Base-by-base conservation (phyloP, 2,888 invertebrate genomes). In the Drosophila basisetae region DNA sequence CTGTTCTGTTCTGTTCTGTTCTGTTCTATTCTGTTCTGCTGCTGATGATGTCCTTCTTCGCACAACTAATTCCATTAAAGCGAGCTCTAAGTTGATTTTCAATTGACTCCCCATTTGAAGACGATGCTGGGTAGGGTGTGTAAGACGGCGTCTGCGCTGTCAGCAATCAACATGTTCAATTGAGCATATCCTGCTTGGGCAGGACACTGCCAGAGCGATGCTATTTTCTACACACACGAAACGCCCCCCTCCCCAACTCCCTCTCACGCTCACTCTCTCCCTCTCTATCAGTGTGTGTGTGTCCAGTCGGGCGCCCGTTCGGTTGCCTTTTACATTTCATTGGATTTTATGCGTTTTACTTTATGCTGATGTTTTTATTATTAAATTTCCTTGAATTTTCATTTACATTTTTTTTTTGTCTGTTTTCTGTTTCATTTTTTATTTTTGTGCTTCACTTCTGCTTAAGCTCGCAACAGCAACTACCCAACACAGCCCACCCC, bases 341-440 rank as follows among this genome's bases (percentile, higher is more conserved):
- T 90, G 89, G 87, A 89, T 87, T 89, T 91, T 89, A 89, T 91
- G 87, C 83, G 84, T 83, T 84, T 89, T 84, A 82, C 91, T 90
- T 88, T 87, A 89, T 90, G 89, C 91, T 88, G 89, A 89, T 90
- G 89, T 87, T 89, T 88, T 90, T 89, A 89, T 87, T 90, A 89
- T 90, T 90, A 88, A 86, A 89, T 88, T 90, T 88, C 78, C 89
- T 82, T 82, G 82, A 90, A 81, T 89, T 88, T 88, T 89, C 91
- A 89, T 88, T 88, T 84, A 80, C 78, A 89, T 84, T 89, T 68
- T 75, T 64, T 89, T 68, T 75, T 64, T 72, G n/a, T 41, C 41
- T 41, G 41, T 18, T 43, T 43, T 30, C 22, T 31, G 31, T 31
- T 31, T 53, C 31, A 6, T 7, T 37, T 37, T 55, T 13, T 56